Conservation (phyloP, 2,797 vertebrate genomes). For the Denticeps clupeoides region DNA sequence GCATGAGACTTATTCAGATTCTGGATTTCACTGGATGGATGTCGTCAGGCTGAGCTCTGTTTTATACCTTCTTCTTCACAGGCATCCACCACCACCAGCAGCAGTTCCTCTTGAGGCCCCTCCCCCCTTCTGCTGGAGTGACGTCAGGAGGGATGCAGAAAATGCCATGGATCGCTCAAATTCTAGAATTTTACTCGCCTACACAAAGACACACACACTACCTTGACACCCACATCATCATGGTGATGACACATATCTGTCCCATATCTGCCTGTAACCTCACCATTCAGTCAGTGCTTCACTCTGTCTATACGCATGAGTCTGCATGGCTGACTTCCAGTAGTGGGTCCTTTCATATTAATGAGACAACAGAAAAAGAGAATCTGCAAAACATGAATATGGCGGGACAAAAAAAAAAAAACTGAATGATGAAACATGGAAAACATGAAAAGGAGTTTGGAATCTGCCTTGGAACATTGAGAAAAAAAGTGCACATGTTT, state of each 20-base stretch:
- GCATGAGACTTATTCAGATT: conserved; percentile 45
- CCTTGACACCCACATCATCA: conserved; percentile 30
- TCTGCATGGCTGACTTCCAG: conserved; percentile 42
- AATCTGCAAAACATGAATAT: too few relatives aligned
- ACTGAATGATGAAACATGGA: too few relatives aligned
- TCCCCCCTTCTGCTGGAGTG: conserved; percentile 15
- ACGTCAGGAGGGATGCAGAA: conserved; percentile 20
- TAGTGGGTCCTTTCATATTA: conserved; percentile 9
- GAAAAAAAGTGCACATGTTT: too few relatives aligned
- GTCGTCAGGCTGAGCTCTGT: conserved; percentile 8
- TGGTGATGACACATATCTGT: too few relatives aligned
- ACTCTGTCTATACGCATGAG: conserved; percentile 41
- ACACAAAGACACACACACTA: conserved; percentile 24
- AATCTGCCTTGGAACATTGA: too few relatives aligned
- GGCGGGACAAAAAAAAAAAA: too few relatives aligned
- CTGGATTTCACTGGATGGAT: conserved; percentile 22
- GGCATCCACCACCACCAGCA: conserved; percentile 55
- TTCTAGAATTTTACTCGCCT: not conserved
- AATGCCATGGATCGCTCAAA: not conserved
- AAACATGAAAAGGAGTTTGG: too few relatives aligned
- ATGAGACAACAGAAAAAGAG: conserved; percentile 4
- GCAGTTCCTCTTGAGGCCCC: conserved; percentile 49
- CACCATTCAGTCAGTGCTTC: conserved; percentile 25
- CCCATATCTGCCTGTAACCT: too few relatives aligned
- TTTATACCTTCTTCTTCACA: conserved; percentile 38